Evolutionary conservation across 2,797 vertebrate species (phyloP).

Genomic region (Enteromius radiatus): DNA sequence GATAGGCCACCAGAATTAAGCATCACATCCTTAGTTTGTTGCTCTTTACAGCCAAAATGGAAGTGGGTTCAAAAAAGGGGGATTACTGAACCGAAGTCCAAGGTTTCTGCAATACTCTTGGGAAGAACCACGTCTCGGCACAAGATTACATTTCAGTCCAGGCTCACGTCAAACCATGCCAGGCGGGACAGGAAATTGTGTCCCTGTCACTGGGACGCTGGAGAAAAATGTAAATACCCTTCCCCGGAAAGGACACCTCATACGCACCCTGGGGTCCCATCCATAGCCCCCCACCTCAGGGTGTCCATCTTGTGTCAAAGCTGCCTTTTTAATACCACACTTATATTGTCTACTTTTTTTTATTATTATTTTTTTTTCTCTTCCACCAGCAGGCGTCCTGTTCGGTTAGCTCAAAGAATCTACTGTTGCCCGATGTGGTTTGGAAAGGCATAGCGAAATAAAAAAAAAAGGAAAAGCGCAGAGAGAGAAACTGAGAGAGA

Average conservation of each 20-base stretch:
- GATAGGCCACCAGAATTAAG: slow-evolving; percentile 66
- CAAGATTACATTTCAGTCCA: slow-evolving; percentile 82
- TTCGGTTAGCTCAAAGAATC: slow-evolving; percentile 56
- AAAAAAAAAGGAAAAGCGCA: slow-evolving; percentile 5
- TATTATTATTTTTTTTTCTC: not conserved
- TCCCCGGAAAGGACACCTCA: slow-evolving; percentile 74
- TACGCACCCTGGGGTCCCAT: slow-evolving; percentile 74
- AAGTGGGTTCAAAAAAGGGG: slow-evolving; percentile 70
- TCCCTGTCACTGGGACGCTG: slow-evolving; percentile 80
- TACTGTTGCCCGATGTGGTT: slow-evolving; percentile 50
- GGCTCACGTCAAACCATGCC: slow-evolving; percentile 76
- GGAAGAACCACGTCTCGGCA: slow-evolving; percentile 73
- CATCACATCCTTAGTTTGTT: slow-evolving; percentile 64
- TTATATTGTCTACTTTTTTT: slow-evolving; percentile 60
- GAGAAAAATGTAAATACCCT: slow-evolving; percentile 83
- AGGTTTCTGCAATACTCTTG: slow-evolving; percentile 76
- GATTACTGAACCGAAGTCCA: slow-evolving; percentile 77
- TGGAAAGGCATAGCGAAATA: slow-evolving; percentile 41
- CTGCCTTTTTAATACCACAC: slow-evolving; percentile 75
- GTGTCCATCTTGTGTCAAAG: slow-evolving; percentile 83
- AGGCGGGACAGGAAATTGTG: slow-evolving; percentile 86
- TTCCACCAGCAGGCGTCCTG: slow-evolving; percentile 46
- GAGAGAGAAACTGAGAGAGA: slow-evolving; percentile 39
- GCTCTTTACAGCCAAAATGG: slow-evolving; percentile 68
- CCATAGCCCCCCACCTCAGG: slow-evolving; percentile 53